A percentile compares a stretch with the other conserved stretches of the same genome.
Conservation (phyloP, 2,888 invertebrate genomes). For the Panopea generosa region DNA sequence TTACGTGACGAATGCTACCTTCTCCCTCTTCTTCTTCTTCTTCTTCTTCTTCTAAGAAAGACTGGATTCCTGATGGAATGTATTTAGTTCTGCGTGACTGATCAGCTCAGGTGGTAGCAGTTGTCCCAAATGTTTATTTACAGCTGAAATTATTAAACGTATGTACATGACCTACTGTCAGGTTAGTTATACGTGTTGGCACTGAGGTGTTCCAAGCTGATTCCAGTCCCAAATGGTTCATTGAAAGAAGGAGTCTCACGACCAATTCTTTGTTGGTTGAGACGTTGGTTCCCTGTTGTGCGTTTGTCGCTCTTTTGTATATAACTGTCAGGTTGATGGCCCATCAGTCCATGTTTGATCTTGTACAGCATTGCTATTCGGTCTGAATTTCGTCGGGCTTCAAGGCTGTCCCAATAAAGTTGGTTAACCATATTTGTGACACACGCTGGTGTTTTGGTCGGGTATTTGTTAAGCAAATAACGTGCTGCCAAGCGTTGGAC, state of each 20-base stretch:
- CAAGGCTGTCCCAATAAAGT: slow-evolving; percentile 17
- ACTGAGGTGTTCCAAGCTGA: no score
- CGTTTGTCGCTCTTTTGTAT: not conserved
- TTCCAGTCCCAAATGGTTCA: slow-evolving; percentile 25
- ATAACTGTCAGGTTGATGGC: not conserved
- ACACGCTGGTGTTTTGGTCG: slow-evolving; percentile 14
- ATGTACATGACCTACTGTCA: no score
- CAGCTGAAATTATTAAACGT: no score
- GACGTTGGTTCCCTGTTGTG: slow-evolving; percentile 7
- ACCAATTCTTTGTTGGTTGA: slow-evolving; percentile 6
- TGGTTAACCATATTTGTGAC: slow-evolving; percentile 9
- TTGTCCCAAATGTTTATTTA: no score
- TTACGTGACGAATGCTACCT: no score
- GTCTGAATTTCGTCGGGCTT: slow-evolving; percentile 8
- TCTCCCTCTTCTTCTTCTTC: no score
- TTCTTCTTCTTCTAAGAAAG: no score
- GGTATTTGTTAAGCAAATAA: slow-evolving; percentile 22
- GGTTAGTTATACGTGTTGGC: no score
- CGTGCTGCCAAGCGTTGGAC: slow-evolving; percentile 12
- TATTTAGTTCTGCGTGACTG: no score
- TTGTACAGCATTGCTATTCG: slow-evolving; percentile 25
- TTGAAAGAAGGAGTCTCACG: slow-evolving; percentile 14
- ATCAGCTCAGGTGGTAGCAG: no score
- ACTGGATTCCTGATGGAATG: no score
- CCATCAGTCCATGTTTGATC: slow-evolving; percentile 1